Conservation (phyloP, 2,797 vertebrate species). For the Urosaurus nigricauda region DNA sequence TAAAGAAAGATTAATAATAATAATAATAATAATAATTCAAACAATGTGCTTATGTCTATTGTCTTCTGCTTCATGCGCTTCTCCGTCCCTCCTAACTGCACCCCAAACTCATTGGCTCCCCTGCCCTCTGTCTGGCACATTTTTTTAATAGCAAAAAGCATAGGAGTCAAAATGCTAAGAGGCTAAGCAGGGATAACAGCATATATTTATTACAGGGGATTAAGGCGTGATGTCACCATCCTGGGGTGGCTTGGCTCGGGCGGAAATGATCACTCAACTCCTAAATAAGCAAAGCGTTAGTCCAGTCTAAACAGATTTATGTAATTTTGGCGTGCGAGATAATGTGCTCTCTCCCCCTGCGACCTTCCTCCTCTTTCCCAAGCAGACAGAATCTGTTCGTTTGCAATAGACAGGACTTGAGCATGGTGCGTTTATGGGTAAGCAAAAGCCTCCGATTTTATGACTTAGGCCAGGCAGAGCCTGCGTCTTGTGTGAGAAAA, state of each 20-base stretch:
- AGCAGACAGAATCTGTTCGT: slow-evolving; percentile 35
- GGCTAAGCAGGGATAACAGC: slow-evolving; percentile 27
- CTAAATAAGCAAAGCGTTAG: slow-evolving; percentile 67
- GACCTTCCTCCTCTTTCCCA: too few species aligned
- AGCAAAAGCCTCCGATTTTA: background rate
- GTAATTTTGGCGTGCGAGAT: slow-evolving; percentile 60
- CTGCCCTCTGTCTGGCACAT: background rate
- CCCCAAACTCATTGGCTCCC: rapidly evolving
- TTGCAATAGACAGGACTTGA: slow-evolving; percentile 8
- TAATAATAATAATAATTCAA: too few species aligned
- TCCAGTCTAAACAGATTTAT: slow-evolving; percentile 71
- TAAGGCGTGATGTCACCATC: slow-evolving; percentile 56
- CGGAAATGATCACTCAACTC: slow-evolving; percentile 55
- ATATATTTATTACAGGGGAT: slow-evolving; percentile 48
- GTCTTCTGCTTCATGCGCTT: too few species aligned
- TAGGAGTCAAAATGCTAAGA: slow-evolving; percentile 4
- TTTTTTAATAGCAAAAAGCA: background rate
- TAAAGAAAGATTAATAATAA: too few species aligned
- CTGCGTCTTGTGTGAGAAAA: too few species aligned
- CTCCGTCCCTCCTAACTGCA: rapidly evolving
- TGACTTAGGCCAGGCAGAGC: too few species aligned
- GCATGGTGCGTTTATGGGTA: background rate
- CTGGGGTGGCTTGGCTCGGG: slow-evolving; percentile 53
- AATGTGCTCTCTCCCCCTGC: slow-evolving; percentile 35
- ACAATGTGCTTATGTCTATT: rapidly evolving